A percentile compares a stretch with the other conserved stretches of the same genome.
These are phyloP conservation scores for Pheucticus melanocephalus DNA, from an alignment of 2,113 vertebrate genomes.

Conservation along the genomic window DNA sequence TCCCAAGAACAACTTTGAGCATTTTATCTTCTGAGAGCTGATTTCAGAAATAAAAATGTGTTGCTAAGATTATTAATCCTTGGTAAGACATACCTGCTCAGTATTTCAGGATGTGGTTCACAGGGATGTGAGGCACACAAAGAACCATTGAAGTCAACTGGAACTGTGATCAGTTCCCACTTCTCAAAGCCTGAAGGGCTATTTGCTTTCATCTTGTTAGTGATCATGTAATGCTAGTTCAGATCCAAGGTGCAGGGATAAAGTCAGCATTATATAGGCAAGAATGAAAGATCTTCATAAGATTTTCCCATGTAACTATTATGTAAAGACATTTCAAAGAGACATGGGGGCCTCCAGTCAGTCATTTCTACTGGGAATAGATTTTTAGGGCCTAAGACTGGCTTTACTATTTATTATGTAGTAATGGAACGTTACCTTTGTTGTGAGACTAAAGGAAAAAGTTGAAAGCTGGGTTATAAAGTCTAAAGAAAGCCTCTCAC, in stretches of 20 bases:
- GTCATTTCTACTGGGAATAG: background rate
- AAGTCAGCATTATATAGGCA: slow-evolving; percentile 14
- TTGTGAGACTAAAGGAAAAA: slow-evolving; percentile 17
- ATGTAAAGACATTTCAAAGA: slow-evolving; percentile 28
- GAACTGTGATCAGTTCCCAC: background rate
- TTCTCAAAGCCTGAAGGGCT: background rate
- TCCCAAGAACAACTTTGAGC: background rate
- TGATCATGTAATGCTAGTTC: background rate
- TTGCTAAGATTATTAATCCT: background rate
- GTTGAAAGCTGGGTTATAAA: slow-evolving; percentile 20
- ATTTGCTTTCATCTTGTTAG: slow-evolving; percentile 35
- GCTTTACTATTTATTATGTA: slow-evolving; percentile 10
- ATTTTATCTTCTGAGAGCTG: background rate
- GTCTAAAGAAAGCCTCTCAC: background rate
- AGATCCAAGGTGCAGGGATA: background rate
- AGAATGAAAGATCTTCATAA: slow-evolving; percentile 27
- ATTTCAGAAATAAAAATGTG: background rate
- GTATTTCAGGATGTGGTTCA: background rate
- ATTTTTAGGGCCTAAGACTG: background rate
- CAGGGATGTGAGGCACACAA: background rate
- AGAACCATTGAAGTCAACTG: background rate
- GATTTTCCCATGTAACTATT: slow-evolving; percentile 1
- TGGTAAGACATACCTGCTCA: background rate
- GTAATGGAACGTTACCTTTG: slow-evolving; percentile 15
- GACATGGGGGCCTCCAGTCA: background rate